These are phyloP conservation scores for Hyperoplus lanceolatus DNA, from an alignment of 2,797 vertebrate species.

Conservation along the genomic window DNA sequence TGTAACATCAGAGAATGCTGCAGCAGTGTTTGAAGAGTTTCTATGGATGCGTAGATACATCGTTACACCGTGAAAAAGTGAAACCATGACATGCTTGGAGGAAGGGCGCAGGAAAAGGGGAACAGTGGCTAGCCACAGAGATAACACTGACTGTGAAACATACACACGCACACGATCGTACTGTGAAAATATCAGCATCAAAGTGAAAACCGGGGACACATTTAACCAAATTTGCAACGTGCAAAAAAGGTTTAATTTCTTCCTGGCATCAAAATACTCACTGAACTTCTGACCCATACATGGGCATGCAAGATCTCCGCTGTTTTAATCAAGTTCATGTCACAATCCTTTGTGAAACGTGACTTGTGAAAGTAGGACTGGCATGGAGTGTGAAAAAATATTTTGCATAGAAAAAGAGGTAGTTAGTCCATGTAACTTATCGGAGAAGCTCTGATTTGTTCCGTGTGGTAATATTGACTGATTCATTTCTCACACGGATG, in stretches of 20 bases:
- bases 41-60: background rate
- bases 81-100: constrained; percentile 3
- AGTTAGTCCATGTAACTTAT: background rate
- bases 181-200: background rate
- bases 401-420: constrained; percentile 11
- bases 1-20: too few relatives aligned
- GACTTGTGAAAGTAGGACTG: too few relatives aligned
- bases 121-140: background rate
- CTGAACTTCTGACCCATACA: background rate
- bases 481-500: background rate
- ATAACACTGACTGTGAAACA: constrained; percentile 32
- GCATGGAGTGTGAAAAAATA: background rate
- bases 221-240: background rate
- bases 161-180: background rate
- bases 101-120: constrained; percentile 51
- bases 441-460: background rate
- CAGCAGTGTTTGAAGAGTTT: background rate
- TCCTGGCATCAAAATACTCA: background rate
- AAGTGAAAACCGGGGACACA: background rate
- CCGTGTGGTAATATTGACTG: background rate
- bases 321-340: background rate
- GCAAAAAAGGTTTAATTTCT: too few relatives aligned
- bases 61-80: background rate
- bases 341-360: background rate
- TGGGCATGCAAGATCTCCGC: background rate